Base-by-base conservation (phyloP, 2,888 invertebrate species). In the Labia minor region DNA sequence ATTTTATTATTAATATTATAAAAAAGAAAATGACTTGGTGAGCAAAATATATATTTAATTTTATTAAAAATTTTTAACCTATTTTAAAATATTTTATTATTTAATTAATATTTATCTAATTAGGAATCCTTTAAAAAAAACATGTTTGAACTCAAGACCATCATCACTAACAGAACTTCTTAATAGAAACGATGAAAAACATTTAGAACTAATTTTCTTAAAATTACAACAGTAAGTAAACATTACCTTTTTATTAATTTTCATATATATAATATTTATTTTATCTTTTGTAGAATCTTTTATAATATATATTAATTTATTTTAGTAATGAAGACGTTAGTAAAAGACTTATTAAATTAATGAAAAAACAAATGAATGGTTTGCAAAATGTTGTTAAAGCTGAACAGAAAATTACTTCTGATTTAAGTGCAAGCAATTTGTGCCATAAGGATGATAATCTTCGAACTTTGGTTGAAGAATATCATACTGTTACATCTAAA, bases 401-500 rank as follows among this genome's bases (percentile, higher is more conserved):
- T 1, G 80, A 80, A 72, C 77, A 77, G 69, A 74, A 76, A 69
- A 73, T 80, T 65, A 78, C 77, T 19, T 71, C 73, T 1, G 79
- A 80, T 72, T 71, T 80, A 19, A 77, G 77, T 62, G 74, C 74
- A 8, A 77, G 77, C 69, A 72, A 73, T 21, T 69, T 80, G n/a
- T 78, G 77, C 37, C 77, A 79, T 64, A 72, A 77, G 19, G 76
- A 75, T 67, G 75, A 77, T 62, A 75, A 78, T 26, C 75, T 80
- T 16, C 74, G 79, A 67, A 74, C 71, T 19, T 73, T 80, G 16
- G 76, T 78, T 0, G 79, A 80, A 70, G 77, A 79, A 21, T 81
- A 80, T 73, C 77, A 78, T 71, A 78, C 79, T 8, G 77, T 80
- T 64, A 77, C 77, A 16, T 74, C 74, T 14, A 76, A 79, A 73